Evolutionary conservation across 2,113 vertebrate genomes (phyloP).

Genomic region (Anguilla rostrata): DNA sequence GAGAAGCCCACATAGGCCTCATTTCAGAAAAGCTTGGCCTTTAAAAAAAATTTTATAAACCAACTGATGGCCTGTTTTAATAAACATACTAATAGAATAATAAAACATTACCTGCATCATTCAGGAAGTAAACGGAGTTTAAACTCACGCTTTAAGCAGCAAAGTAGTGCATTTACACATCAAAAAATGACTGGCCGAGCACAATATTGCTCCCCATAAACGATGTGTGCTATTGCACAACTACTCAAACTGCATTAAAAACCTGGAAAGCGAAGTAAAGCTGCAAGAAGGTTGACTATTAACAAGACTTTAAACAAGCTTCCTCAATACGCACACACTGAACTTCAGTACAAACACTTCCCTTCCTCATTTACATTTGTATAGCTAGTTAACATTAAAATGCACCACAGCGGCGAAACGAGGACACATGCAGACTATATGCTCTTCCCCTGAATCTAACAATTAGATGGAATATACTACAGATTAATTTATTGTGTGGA

Average conservation of each 20-base stretch:
- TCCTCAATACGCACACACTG: conserved; percentile 64
- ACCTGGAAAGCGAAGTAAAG: conserved; percentile 40
- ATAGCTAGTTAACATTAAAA: conserved; percentile 78
- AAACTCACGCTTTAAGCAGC: background rate
- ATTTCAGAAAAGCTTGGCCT: too few relatives aligned
- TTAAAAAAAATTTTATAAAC: too few relatives aligned
- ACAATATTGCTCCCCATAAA: background rate
- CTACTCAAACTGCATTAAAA: conserved; percentile 37
- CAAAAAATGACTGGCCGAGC: background rate
- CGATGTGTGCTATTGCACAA: background rate
- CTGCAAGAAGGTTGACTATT: conserved; percentile 61
- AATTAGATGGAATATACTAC: conserved; percentile 46
- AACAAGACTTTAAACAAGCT: conserved; percentile 64
- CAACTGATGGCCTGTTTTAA: too few relatives aligned
- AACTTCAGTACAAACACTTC: conserved; percentile 66
- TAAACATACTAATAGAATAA: background rate
- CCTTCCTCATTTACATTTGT: conserved; percentile 74
- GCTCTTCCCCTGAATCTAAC: conserved; percentile 65
- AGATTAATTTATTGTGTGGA: conserved; percentile 47
- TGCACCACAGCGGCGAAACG: conserved; percentile 64
- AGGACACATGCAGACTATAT: conserved; percentile 66
- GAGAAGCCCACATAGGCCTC: background rate
- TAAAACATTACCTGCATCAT: background rate
- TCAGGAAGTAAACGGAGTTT: background rate
- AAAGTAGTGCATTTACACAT: background rate